Evolutionary conservation across 1,140 invertebrate genomes (phyloP).

Genomic region (Microplitis demolitor): DNA sequence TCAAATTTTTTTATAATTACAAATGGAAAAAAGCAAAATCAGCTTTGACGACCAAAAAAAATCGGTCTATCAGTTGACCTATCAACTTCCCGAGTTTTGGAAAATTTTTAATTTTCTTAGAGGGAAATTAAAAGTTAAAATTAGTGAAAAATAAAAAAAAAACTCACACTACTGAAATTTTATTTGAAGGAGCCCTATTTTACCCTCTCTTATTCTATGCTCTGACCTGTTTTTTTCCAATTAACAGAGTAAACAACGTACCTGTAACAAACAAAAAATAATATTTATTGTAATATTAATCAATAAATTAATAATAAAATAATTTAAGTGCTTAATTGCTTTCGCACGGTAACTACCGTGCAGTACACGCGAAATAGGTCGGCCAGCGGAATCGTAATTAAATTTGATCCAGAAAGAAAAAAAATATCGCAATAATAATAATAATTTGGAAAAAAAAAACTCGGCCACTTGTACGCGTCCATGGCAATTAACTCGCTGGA

Average conservation of each 20-base stretch:
- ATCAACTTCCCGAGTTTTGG: too few species aligned
- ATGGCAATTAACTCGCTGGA: neutral
- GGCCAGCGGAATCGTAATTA: slow-evolving; percentile 3
- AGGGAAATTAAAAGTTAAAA: too few species aligned
- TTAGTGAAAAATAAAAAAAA: too few species aligned
- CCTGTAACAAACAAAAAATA: slow-evolving; percentile 31
- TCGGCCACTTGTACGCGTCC: neutral
- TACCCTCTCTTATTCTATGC: too few species aligned
- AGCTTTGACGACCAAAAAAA: too few species aligned
- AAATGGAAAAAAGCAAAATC: too few species aligned
- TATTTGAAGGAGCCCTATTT: too few species aligned
- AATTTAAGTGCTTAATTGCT: neutral
- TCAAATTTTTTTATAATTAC: too few species aligned
- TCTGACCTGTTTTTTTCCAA: too few species aligned
- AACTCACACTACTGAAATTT: too few species aligned
- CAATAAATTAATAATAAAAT: slow-evolving; percentile 5
- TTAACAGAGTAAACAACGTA: slow-evolving; percentile 8
- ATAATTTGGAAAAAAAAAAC: neutral
- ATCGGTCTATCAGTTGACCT: too few species aligned
- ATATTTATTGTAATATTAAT: slow-evolving; percentile 1
- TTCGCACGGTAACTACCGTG: neutral
- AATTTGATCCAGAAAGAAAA: neutral
- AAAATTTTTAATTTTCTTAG: too few species aligned
- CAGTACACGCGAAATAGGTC: neutral
- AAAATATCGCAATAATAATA: neutral